Base-by-base conservation (phyloP, 2,888 invertebrate species). In the Nematopogon swammerdamellus region DNA sequence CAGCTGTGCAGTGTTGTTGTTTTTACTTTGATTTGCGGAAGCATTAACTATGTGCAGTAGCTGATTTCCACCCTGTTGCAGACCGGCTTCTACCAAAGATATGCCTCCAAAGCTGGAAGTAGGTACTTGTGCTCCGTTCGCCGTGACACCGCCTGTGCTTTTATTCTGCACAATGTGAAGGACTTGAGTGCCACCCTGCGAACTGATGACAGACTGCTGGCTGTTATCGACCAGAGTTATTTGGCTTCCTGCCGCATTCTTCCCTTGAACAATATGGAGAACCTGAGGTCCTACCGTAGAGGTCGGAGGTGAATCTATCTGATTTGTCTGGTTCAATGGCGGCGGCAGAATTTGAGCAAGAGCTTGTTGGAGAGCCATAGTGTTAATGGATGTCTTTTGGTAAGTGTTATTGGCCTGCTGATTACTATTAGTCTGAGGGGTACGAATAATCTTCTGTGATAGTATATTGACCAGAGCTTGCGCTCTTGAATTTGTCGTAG, bases 101-200 rank as follows among this genome's bases (percentile, higher is more conserved):
- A 80, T 51, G 0, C 77, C 74, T 49, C 70, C 65, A 48, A 71
- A 79, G 11, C 72, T 59, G 52, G 69, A 72, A 3, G 65, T 53
- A 52, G 70, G 72, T 14, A 59, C 54, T 8, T 68, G 59, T 19
- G 63, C 59, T n/a, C 64, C 65, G 52, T 67, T 70, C 1, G 68
- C 52, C 2, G 61, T 63, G 8, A 64, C 56, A 8, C 57, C 60
- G 10, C 61, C 44, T 16, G 61, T 49, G 6, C 57, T 56, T 56
- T 77, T 80, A 52, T 75, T 80, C 57, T 80, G 80, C 11, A 80
- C 76, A 45, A 80, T 77, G 57, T 80, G 80, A 50, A 80, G 58
- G 3, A 80, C 67, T 48, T 76, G 76, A 5, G 80, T 68, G 10
- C 68, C 59, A 54, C 67, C 73, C 2, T 72, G 60, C 17, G 65